phyloP scores from a whole-genome alignment of 2,888 invertebrate genomes.

The Eristalinus sepulchralis region DNA sequence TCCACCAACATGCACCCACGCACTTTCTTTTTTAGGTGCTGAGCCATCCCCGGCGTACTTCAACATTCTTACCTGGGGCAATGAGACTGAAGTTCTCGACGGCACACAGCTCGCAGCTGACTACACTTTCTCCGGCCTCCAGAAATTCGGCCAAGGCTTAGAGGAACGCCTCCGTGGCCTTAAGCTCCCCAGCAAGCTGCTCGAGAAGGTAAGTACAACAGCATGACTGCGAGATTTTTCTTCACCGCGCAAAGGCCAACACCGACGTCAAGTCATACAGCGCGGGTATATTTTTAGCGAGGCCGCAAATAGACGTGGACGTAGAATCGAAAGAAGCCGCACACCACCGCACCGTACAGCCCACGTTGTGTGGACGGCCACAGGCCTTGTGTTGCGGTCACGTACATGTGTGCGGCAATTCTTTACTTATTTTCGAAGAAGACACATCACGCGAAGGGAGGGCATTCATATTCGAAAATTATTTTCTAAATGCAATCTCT shows the following conservation, averaged over 20 bases:
- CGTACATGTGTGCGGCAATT: neutral
- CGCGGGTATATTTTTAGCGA: conserved; percentile 25
- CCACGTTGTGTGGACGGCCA: conserved; percentile 10
- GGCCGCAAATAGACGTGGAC: conserved; percentile 25
- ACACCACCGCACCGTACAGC: conserved; percentile 8
- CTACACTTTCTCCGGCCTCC: conserved; percentile 95
- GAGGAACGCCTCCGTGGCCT: conserved; percentile 93
- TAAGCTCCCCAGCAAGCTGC: conserved; percentile 89
- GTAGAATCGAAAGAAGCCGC: conserved; percentile 1
- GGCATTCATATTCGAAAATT: conserved; percentile 60
- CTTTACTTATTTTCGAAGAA: conserved; percentile 31
- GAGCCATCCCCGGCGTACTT: conserved; percentile 97
- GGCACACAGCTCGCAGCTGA: conserved; percentile 97
- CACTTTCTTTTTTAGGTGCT: conserved; percentile 84
- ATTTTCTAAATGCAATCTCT: conserved; percentile 56
- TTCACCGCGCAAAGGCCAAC: conserved; percentile 7
- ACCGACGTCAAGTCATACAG: conserved; percentile 18
- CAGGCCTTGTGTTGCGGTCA: neutral
- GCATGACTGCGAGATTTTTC: neutral
- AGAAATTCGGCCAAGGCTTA: conserved; percentile 96
- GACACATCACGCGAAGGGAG: conserved; percentile 45
- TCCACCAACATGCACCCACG: neutral
- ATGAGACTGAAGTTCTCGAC: conserved; percentile 91
- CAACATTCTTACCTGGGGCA: conserved; percentile 94
- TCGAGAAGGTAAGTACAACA: conserved; percentile 88